Evolutionary conservation across 2,888 invertebrate species (phyloP).

Genomic region (Andrena chrysosceles): DNA sequence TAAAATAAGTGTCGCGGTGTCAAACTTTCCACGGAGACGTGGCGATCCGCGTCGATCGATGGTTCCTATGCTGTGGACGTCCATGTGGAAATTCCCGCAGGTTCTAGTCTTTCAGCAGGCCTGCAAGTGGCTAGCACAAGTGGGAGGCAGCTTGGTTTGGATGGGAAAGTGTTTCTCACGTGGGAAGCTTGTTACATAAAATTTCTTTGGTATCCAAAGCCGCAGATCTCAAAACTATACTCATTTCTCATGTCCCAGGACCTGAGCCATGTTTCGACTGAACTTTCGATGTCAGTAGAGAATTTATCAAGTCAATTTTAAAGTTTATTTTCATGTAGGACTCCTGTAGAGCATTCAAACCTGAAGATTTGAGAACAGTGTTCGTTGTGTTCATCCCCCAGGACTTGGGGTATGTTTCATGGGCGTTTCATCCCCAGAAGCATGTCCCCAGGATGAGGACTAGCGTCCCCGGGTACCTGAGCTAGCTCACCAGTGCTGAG

Average conservation of each 20-base stretch:
- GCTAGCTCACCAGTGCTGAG: too few relatives aligned
- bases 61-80: background rate
- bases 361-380: too few relatives aligned
- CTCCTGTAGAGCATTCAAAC: too few relatives aligned
- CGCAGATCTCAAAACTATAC: background rate
- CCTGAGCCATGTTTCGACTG: background rate
- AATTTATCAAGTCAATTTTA: too few relatives aligned
- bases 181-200: background rate
- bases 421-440: too few relatives aligned
- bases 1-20: slow-evolving; percentile 65
- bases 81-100: background rate
- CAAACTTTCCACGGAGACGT: slow-evolving; percentile 43
- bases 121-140: background rate
- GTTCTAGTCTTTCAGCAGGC: background rate
- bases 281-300: too few relatives aligned
- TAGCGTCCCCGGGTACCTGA: too few relatives aligned
- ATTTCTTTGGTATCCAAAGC: background rate
- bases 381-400: too few relatives aligned
- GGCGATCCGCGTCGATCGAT: slow-evolving; percentile 44
- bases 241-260: background rate
- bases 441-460: too few relatives aligned
- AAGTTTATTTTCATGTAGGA: too few relatives aligned
- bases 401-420: too few relatives aligned
- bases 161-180: background rate
- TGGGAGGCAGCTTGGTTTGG: background rate